Base-by-base conservation (phyloP, 2,797 vertebrate species). In the Periophthalmus magnuspinnatus region DNA sequence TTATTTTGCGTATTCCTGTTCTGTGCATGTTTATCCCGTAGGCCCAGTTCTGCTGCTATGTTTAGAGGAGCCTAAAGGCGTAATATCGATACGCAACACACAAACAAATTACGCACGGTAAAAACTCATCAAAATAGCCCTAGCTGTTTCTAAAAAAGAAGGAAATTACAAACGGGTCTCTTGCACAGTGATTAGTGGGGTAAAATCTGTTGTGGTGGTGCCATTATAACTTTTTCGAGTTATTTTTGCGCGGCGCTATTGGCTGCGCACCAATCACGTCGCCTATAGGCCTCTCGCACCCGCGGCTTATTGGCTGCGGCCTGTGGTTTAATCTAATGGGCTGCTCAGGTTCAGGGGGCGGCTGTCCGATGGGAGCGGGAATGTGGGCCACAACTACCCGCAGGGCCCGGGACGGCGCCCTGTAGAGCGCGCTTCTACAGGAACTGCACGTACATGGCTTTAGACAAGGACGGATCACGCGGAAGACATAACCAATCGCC, bases 381-480 rank as follows among this genome's bases (percentile, higher is more conserved):
- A 88, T 83, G 76, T 81, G 83, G 83, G 78, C 74, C 77, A 74
- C 65, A n/a, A 47, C 60, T 62, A 67, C 79, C 80, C 76, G 0
- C 68, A 73, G 77, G 75, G 69, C 47, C 21, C 61, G 33, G 68
- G 63, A 68, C 69, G 67, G 62, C 60, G 50, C 50, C 54, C 16
- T 36, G 24, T 60, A 64, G 48, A 38, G 22, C 8, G 32, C 32
- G 34, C 52, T 54, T 11, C 52, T 11, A 16, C 24, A 11, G 22
- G 22, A 17, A 9, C 57, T 0, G 36, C 60, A 62, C 56, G 56
- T 41, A 45, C 11, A 41, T 62, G 21, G 13, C 13, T 54, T 13
- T 38, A 36, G 38, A 41, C 38, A 3, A 45, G 60, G 60, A 34
- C 36, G 59, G 13, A 45, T 45, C 41, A 45, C 52, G n/a, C 50